Base-by-base conservation (phyloP, 1,140 invertebrate species). In the Trichoplusia ni region DNA sequence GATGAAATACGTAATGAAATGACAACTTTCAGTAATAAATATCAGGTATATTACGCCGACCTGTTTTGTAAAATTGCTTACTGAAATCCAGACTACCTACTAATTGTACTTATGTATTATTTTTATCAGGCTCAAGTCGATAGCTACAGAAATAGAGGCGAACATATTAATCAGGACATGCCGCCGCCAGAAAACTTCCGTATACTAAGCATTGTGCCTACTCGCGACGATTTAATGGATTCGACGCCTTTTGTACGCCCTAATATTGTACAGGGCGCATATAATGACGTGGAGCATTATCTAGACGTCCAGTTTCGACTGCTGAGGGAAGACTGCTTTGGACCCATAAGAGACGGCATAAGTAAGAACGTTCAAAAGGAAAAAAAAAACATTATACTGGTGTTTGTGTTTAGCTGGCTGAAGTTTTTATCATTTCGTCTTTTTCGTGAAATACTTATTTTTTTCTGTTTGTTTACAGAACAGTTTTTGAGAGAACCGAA, bases 291-390 rank as follows among this genome's bases (percentile, higher is more conserved):
- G 0, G 91, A 95, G 19, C 93, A 96, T 68, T 97, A 97, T 77
- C 81, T 97, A 7, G 95, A 96, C 73, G 91, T 94, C 0, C 96
- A 97, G 70, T 96, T 95, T 75, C 85, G 95, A 7, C 84, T 97
- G 1, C 81, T 97, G 14, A 81, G 95, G 7, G 95, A 97, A 89
- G 96, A 97, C 83, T 95, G 94, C 83, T 89, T 93, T 31, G 76
- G 80, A 0, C 94, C 94, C 1, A 71, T 95, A 31, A 72, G 93
- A 4, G 88, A 90, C 42, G 93, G 92, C 44, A 89, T 94, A 78
- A 47, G 84, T 81, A 49, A 75, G 82, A 56, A n/a, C 5, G 9
- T 44, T 8, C 8, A 19, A 4, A 21, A 9, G 4, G 0, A 11
- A 11, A 11, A 13, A 8, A 31, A 31, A 1, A 8, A 8, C 6